phyloP scores from a whole-genome alignment of 2,888 invertebrate genomes.

The Lepidochrysops patricia region DNA sequence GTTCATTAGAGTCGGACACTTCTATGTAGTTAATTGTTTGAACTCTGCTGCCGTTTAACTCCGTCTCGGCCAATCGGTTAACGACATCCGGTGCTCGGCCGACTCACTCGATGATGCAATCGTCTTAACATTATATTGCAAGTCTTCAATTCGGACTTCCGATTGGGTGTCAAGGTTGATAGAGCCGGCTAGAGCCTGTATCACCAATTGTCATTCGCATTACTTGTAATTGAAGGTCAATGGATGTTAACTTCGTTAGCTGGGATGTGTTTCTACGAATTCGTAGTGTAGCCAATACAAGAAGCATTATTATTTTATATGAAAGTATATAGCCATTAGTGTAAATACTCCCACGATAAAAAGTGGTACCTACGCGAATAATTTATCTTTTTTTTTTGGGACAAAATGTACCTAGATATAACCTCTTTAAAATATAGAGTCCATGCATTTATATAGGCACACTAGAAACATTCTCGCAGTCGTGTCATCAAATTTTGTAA shows the following conservation, averaged over 20 bases:
- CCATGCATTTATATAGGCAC: too few relatives aligned
- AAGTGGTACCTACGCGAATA: too few relatives aligned
- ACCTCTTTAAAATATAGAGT: too few relatives aligned
- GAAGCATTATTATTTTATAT: neutral
- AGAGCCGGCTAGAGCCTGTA: conserved; percentile 32
- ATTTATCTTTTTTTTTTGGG: too few relatives aligned
- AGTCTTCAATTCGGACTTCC: conserved; percentile 57
- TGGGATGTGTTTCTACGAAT: neutral
- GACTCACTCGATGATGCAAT: conserved; percentile 61
- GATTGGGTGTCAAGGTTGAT: conserved; percentile 66
- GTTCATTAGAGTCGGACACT: conserved; percentile 73
- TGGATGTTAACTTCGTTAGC: conserved; percentile 10
- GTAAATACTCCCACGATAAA: too few relatives aligned
- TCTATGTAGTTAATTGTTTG: conserved; percentile 73
- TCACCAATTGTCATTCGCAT: conserved; percentile 7
- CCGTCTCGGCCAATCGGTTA: conserved; percentile 70
- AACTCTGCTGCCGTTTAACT: conserved; percentile 68
- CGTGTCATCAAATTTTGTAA: too few relatives aligned
- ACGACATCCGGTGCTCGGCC: conserved; percentile 69
- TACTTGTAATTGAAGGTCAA: conserved; percentile 10
- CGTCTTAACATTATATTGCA: conserved; percentile 42
- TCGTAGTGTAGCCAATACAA: neutral
- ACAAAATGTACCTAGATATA: too few relatives aligned
- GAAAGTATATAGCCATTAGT: too few relatives aligned
- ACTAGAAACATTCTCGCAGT: too few relatives aligned